Percentiles rank a stretch among this genome's conserved stretches.
Conservation (phyloP, 2,888 invertebrate species). For the Diaprepes abbreviatus region DNA sequence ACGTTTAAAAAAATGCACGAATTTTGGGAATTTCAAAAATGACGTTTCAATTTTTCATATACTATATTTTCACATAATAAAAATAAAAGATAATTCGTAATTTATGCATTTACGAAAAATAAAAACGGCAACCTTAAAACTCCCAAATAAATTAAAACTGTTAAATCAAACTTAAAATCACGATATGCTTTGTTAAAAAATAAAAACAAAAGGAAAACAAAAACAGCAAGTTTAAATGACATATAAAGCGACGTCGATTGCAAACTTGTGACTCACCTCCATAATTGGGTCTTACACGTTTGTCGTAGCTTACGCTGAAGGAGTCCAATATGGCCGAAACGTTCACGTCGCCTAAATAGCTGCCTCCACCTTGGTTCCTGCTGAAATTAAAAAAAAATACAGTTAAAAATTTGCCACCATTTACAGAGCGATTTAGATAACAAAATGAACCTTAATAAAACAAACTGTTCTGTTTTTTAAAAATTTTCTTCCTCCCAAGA, state of each 20-base stretch:
- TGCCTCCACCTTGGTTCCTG: conserved; percentile 82
- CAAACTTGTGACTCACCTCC: conserved; percentile 81
- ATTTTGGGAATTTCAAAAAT: background rate
- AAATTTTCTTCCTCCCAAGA: too few relatives aligned
- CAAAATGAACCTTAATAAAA: too few relatives aligned
- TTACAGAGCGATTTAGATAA: too few relatives aligned
- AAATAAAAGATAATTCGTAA: too few relatives aligned
- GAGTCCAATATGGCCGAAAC: conserved; percentile 96
- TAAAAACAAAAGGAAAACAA: conserved; percentile 14
- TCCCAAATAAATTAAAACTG: background rate
- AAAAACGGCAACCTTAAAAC: background rate
- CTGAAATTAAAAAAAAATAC: conserved; percentile 50
- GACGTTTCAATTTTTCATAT: background rate
- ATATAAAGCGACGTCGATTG: conserved; percentile 34
- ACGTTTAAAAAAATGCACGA: conserved; percentile 19
- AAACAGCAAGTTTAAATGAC: background rate
- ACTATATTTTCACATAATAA: background rate
- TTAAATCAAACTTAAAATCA: background rate
- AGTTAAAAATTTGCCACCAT: too few relatives aligned
- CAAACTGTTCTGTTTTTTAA: too few relatives aligned
- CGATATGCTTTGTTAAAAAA: background rate
- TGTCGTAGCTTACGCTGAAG: conserved; percentile 97
- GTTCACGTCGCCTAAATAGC: conserved; percentile 93
- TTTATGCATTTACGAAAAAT: background rate
- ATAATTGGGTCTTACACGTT: conserved; percentile 99